phyloP scores from a whole-genome alignment of 2,797 vertebrate species.

The Rachycentron canadum region DNA sequence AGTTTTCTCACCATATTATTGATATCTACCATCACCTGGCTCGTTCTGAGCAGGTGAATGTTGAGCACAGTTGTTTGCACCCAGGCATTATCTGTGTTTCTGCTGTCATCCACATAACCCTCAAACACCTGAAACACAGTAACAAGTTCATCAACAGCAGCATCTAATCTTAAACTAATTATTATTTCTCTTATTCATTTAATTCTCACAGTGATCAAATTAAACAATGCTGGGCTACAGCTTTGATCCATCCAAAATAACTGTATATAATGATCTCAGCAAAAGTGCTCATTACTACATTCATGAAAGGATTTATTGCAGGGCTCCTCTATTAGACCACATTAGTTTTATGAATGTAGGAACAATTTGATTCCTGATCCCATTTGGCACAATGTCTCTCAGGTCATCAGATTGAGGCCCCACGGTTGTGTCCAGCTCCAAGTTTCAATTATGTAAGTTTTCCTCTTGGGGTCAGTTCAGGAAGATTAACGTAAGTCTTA shows the following conservation, averaged over 20 bases:
- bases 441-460: no score
- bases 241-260: no score
- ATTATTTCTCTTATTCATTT: neutral
- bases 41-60: constrained; percentile 86
- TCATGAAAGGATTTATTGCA: no score
- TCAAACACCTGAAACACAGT: constrained; percentile 85
- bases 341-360: no score
- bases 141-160: neutral
- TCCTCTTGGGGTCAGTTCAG: no score
- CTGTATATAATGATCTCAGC: no score
- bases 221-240: neutral
- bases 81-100: constrained; percentile 97
- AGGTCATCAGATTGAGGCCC: neutral
- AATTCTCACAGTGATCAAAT: neutral
- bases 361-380: no score
- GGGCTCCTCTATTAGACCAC: no score
- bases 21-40: constrained; percentile 76
- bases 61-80: constrained; percentile 89
- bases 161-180: neutral
- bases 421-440: no score
- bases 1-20: constrained; percentile 81
- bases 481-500: no score
- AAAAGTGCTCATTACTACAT: no score
- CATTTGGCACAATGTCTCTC: neutral
- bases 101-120: constrained; percentile 92